Conservation (phyloP, 2,113 vertebrate species). For the Sylvia atricapilla region DNA sequence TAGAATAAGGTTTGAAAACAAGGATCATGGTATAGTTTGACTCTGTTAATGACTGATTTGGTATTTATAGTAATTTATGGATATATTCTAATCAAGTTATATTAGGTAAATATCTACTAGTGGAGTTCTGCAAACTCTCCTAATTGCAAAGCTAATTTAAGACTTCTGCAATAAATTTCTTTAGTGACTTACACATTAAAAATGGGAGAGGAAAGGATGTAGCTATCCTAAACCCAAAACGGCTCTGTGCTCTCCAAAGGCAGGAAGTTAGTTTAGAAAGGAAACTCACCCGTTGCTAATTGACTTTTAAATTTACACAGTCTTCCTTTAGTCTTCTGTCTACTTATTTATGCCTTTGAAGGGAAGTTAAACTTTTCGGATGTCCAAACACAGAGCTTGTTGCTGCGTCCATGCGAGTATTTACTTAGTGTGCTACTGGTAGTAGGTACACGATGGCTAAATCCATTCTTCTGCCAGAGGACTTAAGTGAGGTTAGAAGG, state of each 20-base stretch:
- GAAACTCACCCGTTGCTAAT: rapidly evolving
- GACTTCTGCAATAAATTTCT: neutral
- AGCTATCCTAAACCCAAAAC: neutral
- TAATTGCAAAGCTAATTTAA: neutral
- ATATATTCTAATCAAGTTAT: neutral
- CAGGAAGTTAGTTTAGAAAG: neutral
- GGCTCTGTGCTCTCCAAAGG: neutral
- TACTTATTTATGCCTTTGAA: neutral
- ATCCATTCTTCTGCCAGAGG: neutral
- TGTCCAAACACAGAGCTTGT: neutral
- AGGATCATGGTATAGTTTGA: neutral
- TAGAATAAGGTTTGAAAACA: neutral
- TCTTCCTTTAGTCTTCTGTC: neutral
- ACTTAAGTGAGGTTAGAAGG: neutral
- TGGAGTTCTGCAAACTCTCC: neutral
- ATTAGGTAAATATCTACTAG: neutral
- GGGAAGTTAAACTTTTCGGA: neutral
- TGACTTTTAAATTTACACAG: neutral
- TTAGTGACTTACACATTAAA: neutral
- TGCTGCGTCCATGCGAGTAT: rapidly evolving
- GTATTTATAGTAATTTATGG: neutral
- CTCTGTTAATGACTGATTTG: neutral
- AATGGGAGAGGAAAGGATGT: neutral
- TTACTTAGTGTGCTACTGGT: neutral
- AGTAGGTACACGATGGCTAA: rapidly evolving